Evolutionary conservation across 2,888 invertebrate species (phyloP), one percentile per base, ranked within the genome.

Genomic region (Nomada fucata): DNA sequence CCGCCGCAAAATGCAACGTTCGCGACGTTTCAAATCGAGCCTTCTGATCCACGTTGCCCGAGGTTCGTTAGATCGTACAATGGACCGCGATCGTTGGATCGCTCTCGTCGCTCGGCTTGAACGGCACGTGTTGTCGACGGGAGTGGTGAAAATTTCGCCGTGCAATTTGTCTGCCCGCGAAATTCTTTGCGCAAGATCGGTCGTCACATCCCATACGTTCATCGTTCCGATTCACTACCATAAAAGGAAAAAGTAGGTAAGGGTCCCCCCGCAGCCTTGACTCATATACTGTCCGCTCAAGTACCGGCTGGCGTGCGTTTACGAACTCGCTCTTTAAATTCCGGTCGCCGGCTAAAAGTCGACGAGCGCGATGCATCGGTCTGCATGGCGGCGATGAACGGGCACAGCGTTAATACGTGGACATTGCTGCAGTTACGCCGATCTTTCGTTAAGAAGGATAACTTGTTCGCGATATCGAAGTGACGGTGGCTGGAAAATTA

Each of bases 181-280:
- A 60, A 76, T 79, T 63, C 79, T 88, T 89, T 90, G 86, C 88
- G 86, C 83, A 90, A 90, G 87, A 26, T 47, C 57, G 83, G 76
- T 69, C 78, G 76, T 76, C 79, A 76, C 71, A 83, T 86, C 84
- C 79, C 83, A 80, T 74, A 86, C 87, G 83, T 78, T 87, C 86
- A 84, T 86, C 88, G 80, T 84, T 80, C 76, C 78, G 89, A 75
- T 91, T 91, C 88, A 84, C 61, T 86, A 88, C 92, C 92, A 86
- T 93, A 89, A 92, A 92, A 86, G 92, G 93, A 85, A 89, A 89
- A 93, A 92, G 90, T 91, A 90, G 90, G 91, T 91, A 91, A 92
- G 91, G 91, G 91, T 91, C 91, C 90, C 83, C 42, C 73, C 74
- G 69, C 82, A 90, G 90, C 93, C 93, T 93, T 93, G 93, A 92